phyloP scores from a whole-genome alignment of 2,797 vertebrate genomes.

The Echiichthys vipera region DNA sequence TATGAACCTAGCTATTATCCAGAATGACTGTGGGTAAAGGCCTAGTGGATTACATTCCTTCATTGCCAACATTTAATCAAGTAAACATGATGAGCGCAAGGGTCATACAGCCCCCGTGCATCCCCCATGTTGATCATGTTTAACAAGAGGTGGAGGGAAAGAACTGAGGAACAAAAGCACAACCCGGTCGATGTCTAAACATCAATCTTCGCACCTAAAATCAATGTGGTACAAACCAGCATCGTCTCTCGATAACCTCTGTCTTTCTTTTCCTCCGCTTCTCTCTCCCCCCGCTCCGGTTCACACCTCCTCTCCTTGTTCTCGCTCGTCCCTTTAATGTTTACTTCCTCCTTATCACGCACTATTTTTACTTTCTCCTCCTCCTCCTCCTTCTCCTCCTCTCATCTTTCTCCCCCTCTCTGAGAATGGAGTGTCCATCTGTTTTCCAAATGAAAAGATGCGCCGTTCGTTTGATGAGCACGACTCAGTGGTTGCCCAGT shows the following conservation, averaged over 20 bases:
- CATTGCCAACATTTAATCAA: constrained; percentile 31
- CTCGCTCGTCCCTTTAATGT: constrained; percentile 33
- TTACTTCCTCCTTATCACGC: constrained; percentile 48
- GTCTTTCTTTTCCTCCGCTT: constrained; percentile 28
- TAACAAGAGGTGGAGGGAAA: constrained; percentile 3
- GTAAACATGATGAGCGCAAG: constrained; percentile 32
- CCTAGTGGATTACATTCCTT: constrained; percentile 23
- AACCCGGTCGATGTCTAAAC: constrained; percentile 37
- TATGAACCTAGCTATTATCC: constrained; percentile 8
- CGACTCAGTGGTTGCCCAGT: constrained; percentile 40
- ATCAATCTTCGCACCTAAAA: constrained; percentile 70
- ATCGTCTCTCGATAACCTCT: constrained; percentile 51
- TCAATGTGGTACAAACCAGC: constrained; percentile 61
- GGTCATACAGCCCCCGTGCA: constrained; percentile 9
- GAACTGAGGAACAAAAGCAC: constrained; percentile 26
- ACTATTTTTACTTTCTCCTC: constrained; percentile 66
- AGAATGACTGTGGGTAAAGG: constrained; percentile 8
- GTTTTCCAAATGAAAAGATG: constrained; percentile 74
- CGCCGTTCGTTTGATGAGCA: constrained; percentile 66
- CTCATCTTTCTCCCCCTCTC: constrained; percentile 29
- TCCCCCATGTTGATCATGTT: constrained; percentile 29
- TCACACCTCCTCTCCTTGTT: constrained; percentile 51
- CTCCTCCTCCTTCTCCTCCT: constrained; percentile 24
- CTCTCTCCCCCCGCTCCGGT: constrained; percentile 1
- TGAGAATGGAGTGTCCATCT: constrained; percentile 58